phyloP scores from a whole-genome alignment of 92 coral and sea anemone species.

The Porites lobata region DNA sequence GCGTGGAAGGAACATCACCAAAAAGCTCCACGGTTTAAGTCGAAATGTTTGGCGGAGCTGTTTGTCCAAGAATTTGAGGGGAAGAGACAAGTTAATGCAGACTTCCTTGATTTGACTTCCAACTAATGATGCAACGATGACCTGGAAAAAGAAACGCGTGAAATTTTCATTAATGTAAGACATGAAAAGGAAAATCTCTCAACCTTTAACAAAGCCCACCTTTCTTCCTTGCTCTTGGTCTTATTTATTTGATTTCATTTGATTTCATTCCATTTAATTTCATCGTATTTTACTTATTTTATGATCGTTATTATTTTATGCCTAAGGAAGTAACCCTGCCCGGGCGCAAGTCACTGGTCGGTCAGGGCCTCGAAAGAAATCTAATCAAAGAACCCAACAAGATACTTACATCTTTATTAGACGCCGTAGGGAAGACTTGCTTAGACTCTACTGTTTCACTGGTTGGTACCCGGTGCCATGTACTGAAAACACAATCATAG shows the following conservation, averaged over 20 bases:
- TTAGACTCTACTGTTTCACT: background rate
- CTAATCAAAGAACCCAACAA: no score
- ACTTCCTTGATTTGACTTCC: constrained; percentile 58
- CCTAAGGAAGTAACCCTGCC: no score
- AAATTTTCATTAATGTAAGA: background rate
- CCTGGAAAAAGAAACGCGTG: constrained; percentile 9
- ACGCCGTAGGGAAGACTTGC: constrained; percentile 15
- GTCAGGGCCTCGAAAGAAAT: no score
- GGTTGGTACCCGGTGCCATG: background rate
- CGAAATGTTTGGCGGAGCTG: constrained; percentile 60
- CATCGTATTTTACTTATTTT: no score
- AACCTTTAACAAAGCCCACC: no score
- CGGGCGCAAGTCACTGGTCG: no score
- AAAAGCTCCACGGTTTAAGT: constrained; percentile 58
- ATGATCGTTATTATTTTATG: no score
- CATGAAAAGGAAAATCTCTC: background rate
- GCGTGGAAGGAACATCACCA: constrained; percentile 54
- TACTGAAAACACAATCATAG: constrained; percentile 50
- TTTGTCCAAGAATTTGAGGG: constrained; percentile 47
- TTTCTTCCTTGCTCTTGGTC: no score
- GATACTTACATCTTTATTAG: constrained; percentile 63
- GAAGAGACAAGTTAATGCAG: constrained; percentile 40
- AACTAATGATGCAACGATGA: constrained; percentile 59
- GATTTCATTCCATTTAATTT: no score
- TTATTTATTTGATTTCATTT: no score